Evolutionary conservation across 2,888 invertebrate species (phyloP).

Genomic region (Spicauda simplicius): DNA sequence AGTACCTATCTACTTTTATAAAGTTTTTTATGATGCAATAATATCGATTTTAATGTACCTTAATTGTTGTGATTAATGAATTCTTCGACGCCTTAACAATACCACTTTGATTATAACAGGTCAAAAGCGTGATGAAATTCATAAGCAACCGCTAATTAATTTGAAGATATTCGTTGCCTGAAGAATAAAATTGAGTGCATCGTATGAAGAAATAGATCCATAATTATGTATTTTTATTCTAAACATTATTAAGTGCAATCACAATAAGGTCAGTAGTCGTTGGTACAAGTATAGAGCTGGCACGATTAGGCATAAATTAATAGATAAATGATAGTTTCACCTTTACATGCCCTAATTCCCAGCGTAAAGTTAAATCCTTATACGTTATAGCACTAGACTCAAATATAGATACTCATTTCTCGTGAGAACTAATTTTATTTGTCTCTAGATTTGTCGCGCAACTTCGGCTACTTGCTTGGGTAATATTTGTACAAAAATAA

Average conservation of each 20-base stretch:
- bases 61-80: not conserved
- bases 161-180: not conserved
- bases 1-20: not conserved
- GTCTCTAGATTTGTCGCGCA: no score
- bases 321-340: not conserved
- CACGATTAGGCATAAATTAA: constrained; percentile 1
- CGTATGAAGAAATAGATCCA: not conserved
- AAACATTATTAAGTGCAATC: not conserved
- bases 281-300: constrained; percentile 3
- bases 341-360: not conserved
- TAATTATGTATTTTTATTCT: no score
- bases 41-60: not conserved
- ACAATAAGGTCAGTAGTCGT: constrained; percentile 1
- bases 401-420: not conserved
- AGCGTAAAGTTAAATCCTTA: not conserved
- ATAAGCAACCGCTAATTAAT: not conserved
- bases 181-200: not conserved
- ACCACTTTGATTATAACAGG: not conserved
- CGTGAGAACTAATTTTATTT: not conserved
- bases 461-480: no score
- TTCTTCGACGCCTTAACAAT: not conserved
- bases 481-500: no score
- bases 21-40: not conserved
- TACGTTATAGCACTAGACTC: not conserved
- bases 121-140: not conserved